phyloP scores from a whole-genome alignment of 2,797 vertebrate genomes.

The Momotus momota region DNA sequence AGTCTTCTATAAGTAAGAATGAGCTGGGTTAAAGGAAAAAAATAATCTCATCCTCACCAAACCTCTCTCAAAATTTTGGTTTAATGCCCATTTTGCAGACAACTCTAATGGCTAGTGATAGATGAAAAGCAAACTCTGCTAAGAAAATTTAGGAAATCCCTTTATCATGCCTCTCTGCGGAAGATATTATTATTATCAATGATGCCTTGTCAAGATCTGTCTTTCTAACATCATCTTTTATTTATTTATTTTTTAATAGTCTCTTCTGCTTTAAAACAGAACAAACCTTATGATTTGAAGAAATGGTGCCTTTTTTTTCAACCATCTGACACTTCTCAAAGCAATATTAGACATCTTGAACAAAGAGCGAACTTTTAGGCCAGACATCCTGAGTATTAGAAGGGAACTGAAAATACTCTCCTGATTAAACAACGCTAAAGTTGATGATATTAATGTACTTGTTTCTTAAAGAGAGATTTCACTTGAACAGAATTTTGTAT shows the following conservation, averaged over 20 bases:
- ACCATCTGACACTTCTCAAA: neutral
- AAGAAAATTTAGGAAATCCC: neutral
- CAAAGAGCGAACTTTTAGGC: neutral
- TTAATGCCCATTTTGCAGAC: neutral
- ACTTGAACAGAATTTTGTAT: neutral
- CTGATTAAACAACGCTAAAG: neutral
- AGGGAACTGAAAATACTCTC: neutral
- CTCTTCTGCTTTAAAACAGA: neutral
- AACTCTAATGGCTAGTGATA: neutral
- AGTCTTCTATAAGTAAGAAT: neutral
- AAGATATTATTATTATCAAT: neutral
- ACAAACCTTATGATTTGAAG: neutral
- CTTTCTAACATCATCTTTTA: neutral
- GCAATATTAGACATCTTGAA: neutral
- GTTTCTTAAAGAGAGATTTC: neutral
- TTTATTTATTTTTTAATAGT: neutral
- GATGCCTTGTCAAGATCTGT: neutral
- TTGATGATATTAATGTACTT: neutral
- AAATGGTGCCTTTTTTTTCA: neutral
- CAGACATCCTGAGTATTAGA: neutral
- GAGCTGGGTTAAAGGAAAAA: neutral
- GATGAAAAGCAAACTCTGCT: neutral
- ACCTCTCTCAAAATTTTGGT: neutral
- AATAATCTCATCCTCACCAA: neutral
- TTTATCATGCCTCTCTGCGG: neutral